A percentile compares a stretch with the other conserved stretches of the same genome.
phyloP scores from a whole-genome alignment of 1,140 invertebrate species.

The Danaus plexippus region DNA sequence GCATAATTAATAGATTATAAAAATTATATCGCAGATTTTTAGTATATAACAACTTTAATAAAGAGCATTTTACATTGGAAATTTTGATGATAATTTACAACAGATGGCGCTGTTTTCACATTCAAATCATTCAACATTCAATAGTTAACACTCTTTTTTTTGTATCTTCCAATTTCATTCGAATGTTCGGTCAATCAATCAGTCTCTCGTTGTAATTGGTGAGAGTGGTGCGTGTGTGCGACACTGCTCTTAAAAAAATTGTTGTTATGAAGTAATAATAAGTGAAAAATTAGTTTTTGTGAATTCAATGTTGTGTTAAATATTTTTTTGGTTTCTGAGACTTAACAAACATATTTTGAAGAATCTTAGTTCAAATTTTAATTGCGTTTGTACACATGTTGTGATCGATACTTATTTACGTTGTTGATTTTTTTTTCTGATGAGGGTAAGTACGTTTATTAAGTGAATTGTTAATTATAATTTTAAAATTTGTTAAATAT shows the following conservation, averaged over 20 bases:
- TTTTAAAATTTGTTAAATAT: neutral
- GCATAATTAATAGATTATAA: neutral
- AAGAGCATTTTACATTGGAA: too few relatives aligned
- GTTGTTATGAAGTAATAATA: constrained; percentile 21
- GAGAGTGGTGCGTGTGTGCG: constrained; percentile 16
- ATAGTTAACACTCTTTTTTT: neutral
- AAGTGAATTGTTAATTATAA: neutral
- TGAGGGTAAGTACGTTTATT: constrained; percentile 51
- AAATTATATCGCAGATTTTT: neutral
- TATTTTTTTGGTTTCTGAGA: constrained; percentile 6
- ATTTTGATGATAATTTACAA: neutral
- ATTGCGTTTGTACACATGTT: constrained; percentile 55
- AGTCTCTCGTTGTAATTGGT: constrained; percentile 32
- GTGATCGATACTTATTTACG: constrained; percentile 52
- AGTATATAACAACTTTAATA: neutral
- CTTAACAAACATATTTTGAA: constrained; percentile 7
- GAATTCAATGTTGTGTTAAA: constrained; percentile 16
- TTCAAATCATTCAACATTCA: constrained; percentile 23
- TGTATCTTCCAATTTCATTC: constrained; percentile 22
- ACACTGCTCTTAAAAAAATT: constrained; percentile 11
- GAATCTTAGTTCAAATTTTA: constrained; percentile 18
- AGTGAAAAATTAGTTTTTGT: constrained; percentile 19
- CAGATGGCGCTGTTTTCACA: constrained; percentile 20
- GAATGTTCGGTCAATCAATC: constrained; percentile 25
- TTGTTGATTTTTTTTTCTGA: constrained; percentile 31